phyloP scores from a whole-genome alignment of 2,113 vertebrate species.

The Anhinga anhinga region DNA sequence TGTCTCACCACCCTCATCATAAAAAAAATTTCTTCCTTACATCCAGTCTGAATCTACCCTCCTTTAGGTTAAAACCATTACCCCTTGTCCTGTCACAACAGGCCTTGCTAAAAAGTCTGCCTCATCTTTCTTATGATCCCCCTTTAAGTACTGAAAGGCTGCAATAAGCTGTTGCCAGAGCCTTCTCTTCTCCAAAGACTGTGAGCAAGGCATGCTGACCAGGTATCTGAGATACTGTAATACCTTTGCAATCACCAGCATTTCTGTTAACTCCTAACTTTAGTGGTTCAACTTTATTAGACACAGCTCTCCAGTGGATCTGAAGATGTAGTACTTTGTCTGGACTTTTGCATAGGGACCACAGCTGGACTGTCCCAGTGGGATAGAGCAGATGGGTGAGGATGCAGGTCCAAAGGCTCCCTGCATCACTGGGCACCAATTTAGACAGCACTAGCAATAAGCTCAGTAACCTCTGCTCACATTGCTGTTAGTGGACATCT shows the following conservation, averaged over 20 bases:
- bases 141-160: neutral
- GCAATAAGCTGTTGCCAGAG: neutral
- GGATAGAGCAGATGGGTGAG: neutral
- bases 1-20: neutral
- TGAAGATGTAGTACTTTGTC: neutral
- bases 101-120: neutral
- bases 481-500: neutral
- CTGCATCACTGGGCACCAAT: neutral
- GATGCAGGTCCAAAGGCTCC: neutral
- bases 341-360: neutral
- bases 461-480: neutral
- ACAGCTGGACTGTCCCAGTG: neutral
- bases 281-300: neutral
- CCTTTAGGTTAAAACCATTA: neutral
- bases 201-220: neutral
- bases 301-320: neutral
- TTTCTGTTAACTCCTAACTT: neutral
- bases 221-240: neutral
- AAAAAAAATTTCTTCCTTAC: neutral
- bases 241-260: neutral
- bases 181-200: neutral
- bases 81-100: neutral
- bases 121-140: neutral
- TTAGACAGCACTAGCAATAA: neutral
- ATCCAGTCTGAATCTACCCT: neutral